Evolutionary conservation across 1,140 invertebrate species (phyloP).

Genomic region (Acromyrmex charruanus): DNA sequence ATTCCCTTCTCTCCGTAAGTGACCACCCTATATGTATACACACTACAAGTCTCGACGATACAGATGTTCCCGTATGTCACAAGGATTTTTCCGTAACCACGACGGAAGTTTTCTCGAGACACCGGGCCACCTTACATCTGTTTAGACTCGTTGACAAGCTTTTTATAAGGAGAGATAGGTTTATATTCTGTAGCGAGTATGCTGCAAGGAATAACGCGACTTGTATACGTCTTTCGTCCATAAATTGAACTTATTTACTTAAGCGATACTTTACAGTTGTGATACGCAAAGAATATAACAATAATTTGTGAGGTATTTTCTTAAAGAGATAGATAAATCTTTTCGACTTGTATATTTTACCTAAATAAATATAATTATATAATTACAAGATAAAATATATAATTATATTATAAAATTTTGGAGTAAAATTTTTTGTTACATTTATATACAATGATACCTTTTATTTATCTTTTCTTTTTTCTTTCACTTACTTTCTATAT

Average conservation of each 20-base stretch:
- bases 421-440: background rate
- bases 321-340: background rate
- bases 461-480: background rate
- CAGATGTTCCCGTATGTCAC: slow-evolving; percentile 60
- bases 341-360: background rate
- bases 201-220: slow-evolving; percentile 2
- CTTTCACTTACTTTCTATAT: background rate
- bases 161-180: slow-evolving; percentile 44
- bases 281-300: background rate
- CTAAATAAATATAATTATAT: background rate
- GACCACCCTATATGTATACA: slow-evolving; percentile 53
- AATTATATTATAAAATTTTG: background rate
- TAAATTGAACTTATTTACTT: slow-evolving; percentile 37
- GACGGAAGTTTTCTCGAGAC: slow-evolving; percentile 37
- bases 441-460: slow-evolving; percentile 3
- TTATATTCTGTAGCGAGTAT: slow-evolving; percentile 18
- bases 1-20: slow-evolving; percentile 64
- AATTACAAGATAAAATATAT: background rate
- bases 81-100: slow-evolving; percentile 47
- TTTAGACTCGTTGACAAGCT: slow-evolving; percentile 55
- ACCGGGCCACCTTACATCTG: slow-evolving; percentile 47
- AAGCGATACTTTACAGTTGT: slow-evolving; percentile 9
- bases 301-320: background rate
- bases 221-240: slow-evolving; percentile 20
- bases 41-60: slow-evolving; percentile 16